Percentiles rank a stretch among this genome's conserved stretches.
Evolutionary conservation across 2,113 vertebrate genomes (phyloP).

Genomic region (Solea senegalensis): DNA sequence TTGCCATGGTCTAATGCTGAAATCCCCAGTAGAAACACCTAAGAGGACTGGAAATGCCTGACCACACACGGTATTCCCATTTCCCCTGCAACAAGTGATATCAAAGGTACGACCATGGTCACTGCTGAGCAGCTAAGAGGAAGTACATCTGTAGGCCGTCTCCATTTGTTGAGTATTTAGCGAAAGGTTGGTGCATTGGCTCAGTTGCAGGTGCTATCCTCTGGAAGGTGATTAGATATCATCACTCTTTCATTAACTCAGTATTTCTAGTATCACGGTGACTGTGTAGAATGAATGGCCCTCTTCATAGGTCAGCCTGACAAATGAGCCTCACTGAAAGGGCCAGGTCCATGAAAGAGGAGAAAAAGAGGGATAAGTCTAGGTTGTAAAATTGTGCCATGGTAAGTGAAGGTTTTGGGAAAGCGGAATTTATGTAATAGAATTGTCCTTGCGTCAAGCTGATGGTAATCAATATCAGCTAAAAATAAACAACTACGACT

Average conservation of each 20-base stretch:
- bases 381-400: constrained; percentile 13
- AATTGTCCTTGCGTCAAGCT: background rate
- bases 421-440: constrained; percentile 1
- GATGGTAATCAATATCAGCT: background rate
- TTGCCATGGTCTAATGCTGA: constrained; percentile 66
- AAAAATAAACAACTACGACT: constrained; percentile 30
- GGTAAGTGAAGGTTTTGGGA: constrained; percentile 14
- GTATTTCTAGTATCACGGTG: constrained; percentile 64
- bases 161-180: constrained; percentile 36
- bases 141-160: constrained; percentile 55
- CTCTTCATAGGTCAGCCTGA: constrained; percentile 65
- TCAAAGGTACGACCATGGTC: constrained; percentile 44
- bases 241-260: constrained; percentile 80
- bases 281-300: constrained; percentile 67
- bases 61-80: constrained; percentile 67
- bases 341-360: constrained; percentile 63
- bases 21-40: constrained; percentile 70
- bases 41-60: constrained; percentile 56
- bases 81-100: constrained; percentile 43
- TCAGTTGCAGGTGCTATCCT: constrained; percentile 65
- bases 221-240: constrained; percentile 76
- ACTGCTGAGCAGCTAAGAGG: constrained; percentile 41
- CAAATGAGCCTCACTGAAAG: constrained; percentile 69
- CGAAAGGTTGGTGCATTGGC: constrained; percentile 28
- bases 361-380: constrained; percentile 34